phyloP scores from a whole-genome alignment of 2,797 vertebrate genomes.

The Periophthalmus magnuspinnatus region DNA sequence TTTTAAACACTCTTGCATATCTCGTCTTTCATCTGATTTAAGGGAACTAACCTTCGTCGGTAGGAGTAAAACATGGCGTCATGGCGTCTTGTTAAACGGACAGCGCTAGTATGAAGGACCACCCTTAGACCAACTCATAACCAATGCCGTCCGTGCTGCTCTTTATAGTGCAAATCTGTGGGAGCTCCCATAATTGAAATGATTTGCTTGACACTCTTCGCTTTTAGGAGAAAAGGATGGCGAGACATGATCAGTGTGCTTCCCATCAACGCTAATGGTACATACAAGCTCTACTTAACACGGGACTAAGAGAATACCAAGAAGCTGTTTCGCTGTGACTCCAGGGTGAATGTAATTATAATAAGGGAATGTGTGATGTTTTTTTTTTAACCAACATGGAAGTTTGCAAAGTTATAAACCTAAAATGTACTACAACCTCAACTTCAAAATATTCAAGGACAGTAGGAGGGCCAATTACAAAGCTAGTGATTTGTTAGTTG shows the following conservation, averaged over 20 bases:
- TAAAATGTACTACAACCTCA: not conserved
- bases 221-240: slow-evolving; percentile 49
- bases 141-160: slow-evolving; percentile 39
- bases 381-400: not conserved
- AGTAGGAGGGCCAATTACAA: slow-evolving; percentile 1
- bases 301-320: slow-evolving; percentile 5
- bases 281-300: slow-evolving; percentile 18
- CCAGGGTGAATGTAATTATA: not conserved
- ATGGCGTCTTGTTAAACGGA: slow-evolving; percentile 58
- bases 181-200: slow-evolving; percentile 58
- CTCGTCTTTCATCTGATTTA: slow-evolving; percentile 75
- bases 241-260: slow-evolving; percentile 51
- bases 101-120: slow-evolving; percentile 53
- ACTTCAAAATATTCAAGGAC: not conserved
- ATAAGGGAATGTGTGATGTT: not conserved
- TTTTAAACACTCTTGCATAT: slow-evolving; percentile 75
- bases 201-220: slow-evolving; percentile 63
- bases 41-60: slow-evolving; percentile 64
- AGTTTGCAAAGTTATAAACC: not conserved
- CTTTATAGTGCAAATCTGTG: slow-evolving; percentile 67
- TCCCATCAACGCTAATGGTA: slow-evolving; percentile 43
- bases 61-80: slow-evolving; percentile 65
- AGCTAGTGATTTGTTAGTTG: not conserved
- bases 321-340: not conserved
- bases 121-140: slow-evolving; percentile 54